Conservation (phyloP, 2,888 invertebrate species). For the Yponomeuta evonymella region DNA sequence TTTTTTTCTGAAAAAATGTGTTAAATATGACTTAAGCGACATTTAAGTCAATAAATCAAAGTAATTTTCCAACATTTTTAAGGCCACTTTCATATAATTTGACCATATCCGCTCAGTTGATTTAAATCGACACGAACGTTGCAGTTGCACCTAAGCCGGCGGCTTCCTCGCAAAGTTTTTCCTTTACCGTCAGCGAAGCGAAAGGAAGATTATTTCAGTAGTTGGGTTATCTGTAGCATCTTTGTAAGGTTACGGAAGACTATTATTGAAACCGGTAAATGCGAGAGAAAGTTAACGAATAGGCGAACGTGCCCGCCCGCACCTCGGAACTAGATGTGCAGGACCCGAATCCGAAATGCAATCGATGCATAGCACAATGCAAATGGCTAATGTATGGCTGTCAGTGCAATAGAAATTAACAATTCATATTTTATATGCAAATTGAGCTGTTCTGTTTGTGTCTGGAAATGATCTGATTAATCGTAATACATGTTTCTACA, state of each 20-base stretch:
- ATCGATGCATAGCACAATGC: neutral
- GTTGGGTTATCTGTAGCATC: neutral
- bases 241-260: slow-evolving; percentile 1
- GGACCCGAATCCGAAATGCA: slow-evolving; percentile 9
- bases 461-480: neutral
- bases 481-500: neutral
- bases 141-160: neutral
- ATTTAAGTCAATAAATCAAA: too few relatives aligned
- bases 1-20: too few relatives aligned
- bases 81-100: too few relatives aligned
- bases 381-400: neutral
- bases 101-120: too few relatives aligned
- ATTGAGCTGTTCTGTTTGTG: neutral
- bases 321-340: slow-evolving; percentile 4
- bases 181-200: neutral
- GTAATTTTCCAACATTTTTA: too few relatives aligned
- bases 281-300: neutral
- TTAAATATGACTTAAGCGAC: too few relatives aligned
- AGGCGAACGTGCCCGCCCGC: neutral
- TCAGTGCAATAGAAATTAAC: slow-evolving; percentile 4
- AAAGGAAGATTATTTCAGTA: neutral
- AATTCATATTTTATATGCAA: neutral
- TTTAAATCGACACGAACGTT: neutral
- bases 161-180: neutral
- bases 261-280: neutral